These are phyloP conservation scores for Hyalella azteca DNA, from an alignment of 2,888 invertebrate genomes.

Conservation along the genomic window DNA sequence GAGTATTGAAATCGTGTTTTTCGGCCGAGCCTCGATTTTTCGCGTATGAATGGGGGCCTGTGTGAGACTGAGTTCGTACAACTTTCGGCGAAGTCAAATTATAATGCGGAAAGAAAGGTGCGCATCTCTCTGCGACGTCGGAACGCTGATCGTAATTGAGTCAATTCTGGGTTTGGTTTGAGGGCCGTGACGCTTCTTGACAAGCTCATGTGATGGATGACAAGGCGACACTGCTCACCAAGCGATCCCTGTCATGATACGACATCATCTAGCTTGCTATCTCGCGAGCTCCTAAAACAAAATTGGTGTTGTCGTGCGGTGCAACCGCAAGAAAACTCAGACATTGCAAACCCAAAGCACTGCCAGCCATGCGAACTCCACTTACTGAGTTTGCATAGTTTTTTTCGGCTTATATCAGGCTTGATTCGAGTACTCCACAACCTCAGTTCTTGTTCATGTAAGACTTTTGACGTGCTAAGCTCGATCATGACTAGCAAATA, in stretches of 20 bases:
- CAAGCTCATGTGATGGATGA: conserved; percentile 30
- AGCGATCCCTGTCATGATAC: conserved; percentile 31
- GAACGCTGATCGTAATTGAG: conserved; percentile 24
- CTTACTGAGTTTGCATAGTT: no score
- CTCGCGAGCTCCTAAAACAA: conserved; percentile 17
- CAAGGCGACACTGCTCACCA: conserved; percentile 35
- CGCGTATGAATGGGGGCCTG: no score
- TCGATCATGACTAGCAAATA: no score
- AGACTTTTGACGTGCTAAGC: no score
- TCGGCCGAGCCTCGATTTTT: no score
- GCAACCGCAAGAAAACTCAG: conserved; percentile 12
- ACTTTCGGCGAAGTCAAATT: conserved; percentile 21
- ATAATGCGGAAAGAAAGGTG: conserved; percentile 27
- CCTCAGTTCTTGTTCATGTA: no score
- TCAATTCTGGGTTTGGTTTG: conserved; percentile 33
- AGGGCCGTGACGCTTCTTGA: conserved; percentile 32
- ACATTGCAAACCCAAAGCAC: neutral
- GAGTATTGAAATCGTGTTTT: no score
- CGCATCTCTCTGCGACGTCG: neutral
- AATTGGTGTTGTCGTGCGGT: conserved; percentile 32
- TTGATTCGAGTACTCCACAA: no score
- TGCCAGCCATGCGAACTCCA: neutral
- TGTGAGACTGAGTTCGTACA: no score
- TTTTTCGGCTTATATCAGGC: no score
- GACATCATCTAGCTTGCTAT: conserved; percentile 24